phyloP scores from a whole-genome alignment of 2,797 vertebrate genomes.

The Bradypodion pumilum region DNA sequence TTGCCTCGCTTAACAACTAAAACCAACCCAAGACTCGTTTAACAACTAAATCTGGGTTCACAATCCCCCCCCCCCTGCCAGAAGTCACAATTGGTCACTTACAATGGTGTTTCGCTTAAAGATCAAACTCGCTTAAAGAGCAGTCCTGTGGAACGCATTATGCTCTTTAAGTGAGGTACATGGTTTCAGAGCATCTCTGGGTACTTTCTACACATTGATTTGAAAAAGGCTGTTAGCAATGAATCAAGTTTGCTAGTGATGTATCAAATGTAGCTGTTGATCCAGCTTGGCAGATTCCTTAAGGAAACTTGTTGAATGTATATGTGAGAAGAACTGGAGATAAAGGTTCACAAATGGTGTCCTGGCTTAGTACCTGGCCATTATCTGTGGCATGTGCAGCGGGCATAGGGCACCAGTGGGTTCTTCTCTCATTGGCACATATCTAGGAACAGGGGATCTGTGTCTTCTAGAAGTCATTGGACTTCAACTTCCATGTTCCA shows the following conservation, averaged over 20 bases:
- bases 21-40: no score
- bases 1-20: no score
- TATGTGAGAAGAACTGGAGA: neutral
- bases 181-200: no score
- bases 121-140: no score
- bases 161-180: no score
- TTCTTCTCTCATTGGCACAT: neutral
- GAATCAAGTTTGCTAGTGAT: neutral
- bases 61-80: no score
- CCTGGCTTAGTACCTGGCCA: neutral
- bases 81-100: no score
- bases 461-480: neutral
- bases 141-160: no score
- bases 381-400: neutral
- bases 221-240: neutral
- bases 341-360: neutral
- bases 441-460: neutral
- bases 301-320: neutral
- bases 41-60: no score
- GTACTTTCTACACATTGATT: neutral
- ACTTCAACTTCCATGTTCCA: neutral
- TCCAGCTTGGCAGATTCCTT: neutral
- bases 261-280: neutral
- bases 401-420: neutral
- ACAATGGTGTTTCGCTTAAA: no score